Conservation (phyloP, 2,888 invertebrate genomes). For the Carabus problematicus region DNA sequence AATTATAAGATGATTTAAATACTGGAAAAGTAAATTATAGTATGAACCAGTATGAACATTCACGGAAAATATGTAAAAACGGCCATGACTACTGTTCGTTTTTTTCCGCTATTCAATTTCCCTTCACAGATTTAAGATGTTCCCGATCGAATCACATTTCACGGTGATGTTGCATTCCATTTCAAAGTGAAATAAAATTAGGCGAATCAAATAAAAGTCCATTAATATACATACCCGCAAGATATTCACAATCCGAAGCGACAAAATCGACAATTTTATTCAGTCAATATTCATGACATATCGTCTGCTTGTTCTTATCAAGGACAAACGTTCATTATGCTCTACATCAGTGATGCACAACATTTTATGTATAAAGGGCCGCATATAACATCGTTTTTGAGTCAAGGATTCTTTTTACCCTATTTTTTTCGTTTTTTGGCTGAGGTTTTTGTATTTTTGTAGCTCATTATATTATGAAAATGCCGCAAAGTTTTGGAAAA, state of each 20-base stretch:
- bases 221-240: too few relatives aligned
- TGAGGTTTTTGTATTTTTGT: background rate
- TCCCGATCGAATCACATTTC: slow-evolving; percentile 2
- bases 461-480: background rate
- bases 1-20: too few relatives aligned
- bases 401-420: background rate
- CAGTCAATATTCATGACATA: too few relatives aligned
- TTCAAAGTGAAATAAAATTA: slow-evolving; percentile 1
- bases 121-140: slow-evolving; percentile 3
- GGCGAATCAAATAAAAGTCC: background rate
- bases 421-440: slow-evolving; percentile 1
- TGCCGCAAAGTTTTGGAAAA: background rate
- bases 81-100: background rate
- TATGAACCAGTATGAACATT: too few relatives aligned
- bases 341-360: too few relatives aligned
- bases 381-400: background rate
- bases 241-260: too few relatives aligned
- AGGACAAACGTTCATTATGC: background rate
- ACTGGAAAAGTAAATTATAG: too few relatives aligned
- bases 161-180: background rate
- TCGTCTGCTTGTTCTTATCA: background rate
- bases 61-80: too few relatives aligned
- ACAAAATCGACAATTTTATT: too few relatives aligned
- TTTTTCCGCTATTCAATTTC: slow-evolving; percentile 8
- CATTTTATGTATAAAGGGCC: too few relatives aligned